Evolutionary conservation across 2,888 invertebrate genomes (phyloP).

Genomic region (Sphecodes monilicornis): DNA sequence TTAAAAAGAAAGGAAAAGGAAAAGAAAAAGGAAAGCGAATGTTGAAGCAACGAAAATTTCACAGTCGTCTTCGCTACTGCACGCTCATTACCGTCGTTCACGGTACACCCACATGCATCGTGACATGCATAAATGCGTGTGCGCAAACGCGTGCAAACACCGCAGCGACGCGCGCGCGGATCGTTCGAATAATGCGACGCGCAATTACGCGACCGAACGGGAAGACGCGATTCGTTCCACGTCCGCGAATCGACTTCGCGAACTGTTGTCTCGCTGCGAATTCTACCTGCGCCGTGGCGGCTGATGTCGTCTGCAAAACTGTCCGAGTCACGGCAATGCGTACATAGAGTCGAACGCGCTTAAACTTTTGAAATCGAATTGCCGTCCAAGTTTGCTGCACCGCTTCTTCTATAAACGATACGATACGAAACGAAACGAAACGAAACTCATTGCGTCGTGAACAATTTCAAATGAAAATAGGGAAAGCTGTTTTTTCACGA

Average conservation of each 20-base stretch:
- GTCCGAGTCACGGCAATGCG: not conserved
- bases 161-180: slow-evolving; percentile 66
- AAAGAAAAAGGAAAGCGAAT: not conserved
- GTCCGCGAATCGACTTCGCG: slow-evolving; percentile 34
- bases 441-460: not conserved
- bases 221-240: slow-evolving; percentile 65
- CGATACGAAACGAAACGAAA: not conserved
- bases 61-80: slow-evolving; percentile 44
- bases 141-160: slow-evolving; percentile 70
- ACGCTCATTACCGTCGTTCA: slow-evolving; percentile 61
- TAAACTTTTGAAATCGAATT: not conserved
- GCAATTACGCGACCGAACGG: slow-evolving; percentile 71
- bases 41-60: not conserved
- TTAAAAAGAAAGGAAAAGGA: not conserved
- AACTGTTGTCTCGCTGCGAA: not conserved
- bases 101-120: slow-evolving; percentile 53
- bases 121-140: slow-evolving; percentile 58
- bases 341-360: not conserved
- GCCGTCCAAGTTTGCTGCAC: not conserved
- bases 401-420: not conserved
- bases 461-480: not conserved
- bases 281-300: not conserved
- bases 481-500: not conserved
- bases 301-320: not conserved
- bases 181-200: slow-evolving; percentile 74